These are phyloP conservation scores for Pampus argenteus DNA, from an alignment of 2,797 vertebrate species.

Conservation along the genomic window DNA sequence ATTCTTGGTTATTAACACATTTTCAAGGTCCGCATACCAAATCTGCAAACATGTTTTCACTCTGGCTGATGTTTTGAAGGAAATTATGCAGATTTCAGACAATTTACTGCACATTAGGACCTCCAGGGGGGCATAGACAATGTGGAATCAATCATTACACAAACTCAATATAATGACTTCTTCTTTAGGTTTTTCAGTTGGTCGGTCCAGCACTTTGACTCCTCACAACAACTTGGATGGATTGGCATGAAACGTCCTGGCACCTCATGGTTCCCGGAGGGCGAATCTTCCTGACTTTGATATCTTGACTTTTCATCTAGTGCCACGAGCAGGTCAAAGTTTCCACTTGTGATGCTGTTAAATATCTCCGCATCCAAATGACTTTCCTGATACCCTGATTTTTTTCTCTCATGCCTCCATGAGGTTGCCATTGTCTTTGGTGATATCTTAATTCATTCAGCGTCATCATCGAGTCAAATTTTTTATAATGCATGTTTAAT, in stretches of 20 bases:
- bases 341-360: too few relatives aligned
- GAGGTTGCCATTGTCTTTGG: too few relatives aligned
- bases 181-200: not conserved
- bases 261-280: too few relatives aligned
- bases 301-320: too few relatives aligned
- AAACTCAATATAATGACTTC: constrained; percentile 4
- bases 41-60: constrained; percentile 54
- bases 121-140: constrained; percentile 19
- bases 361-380: too few relatives aligned
- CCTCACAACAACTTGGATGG: not conserved
- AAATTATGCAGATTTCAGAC: constrained; percentile 38
- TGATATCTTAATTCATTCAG: not conserved
- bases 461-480: not conserved
- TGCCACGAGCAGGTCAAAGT: not conserved
- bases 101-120: constrained; percentile 46
- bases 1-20: constrained; percentile 60
- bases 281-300: too few relatives aligned
- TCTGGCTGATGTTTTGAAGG: constrained; percentile 45
- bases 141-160: constrained; percentile 31
- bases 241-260: too few relatives aligned
- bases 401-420: too few relatives aligned
- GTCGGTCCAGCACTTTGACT: not conserved
- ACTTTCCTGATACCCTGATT: too few relatives aligned
- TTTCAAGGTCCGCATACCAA: constrained; percentile 49
- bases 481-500: not conserved